Conservation (phyloP, 2,113 vertebrate species). For the Thamnaconus septentrionalis region DNA sequence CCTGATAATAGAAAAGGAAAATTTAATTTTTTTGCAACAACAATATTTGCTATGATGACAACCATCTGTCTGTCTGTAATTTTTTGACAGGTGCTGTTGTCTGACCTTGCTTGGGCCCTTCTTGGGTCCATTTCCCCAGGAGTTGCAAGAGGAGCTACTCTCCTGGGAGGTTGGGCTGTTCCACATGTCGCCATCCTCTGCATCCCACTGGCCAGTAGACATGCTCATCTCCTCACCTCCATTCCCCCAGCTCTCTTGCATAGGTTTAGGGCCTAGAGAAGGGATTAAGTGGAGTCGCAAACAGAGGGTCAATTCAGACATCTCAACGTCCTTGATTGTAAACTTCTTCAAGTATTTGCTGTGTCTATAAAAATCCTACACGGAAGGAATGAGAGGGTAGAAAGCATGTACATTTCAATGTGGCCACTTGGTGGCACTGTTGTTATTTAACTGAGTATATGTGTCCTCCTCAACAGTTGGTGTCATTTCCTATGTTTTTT, state of each 20-base stretch:
- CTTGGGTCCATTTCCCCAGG: constrained; percentile 90
- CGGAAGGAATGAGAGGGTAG: neutral
- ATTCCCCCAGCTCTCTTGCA: constrained; percentile 98
- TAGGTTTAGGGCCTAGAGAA: constrained; percentile 91
- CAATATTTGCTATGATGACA: neutral
- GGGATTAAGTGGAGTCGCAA: neutral
- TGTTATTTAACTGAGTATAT: constrained; percentile 30
- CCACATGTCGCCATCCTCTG: constrained; percentile 95
- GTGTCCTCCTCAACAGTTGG: neutral
- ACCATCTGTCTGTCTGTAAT: neutral
- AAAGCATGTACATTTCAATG: constrained; percentile 6
- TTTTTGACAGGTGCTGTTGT: neutral
- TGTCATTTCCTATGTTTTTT: neutral
- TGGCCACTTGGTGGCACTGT: constrained; percentile 69
- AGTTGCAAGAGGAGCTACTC: constrained; percentile 89
- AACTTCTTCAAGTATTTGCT: neutral
- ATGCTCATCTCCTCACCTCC: constrained; percentile 88
- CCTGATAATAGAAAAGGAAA: constrained; percentile 66
- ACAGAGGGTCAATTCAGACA: neutral
- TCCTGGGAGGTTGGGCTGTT: constrained; percentile 92
- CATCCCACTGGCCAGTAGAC: constrained; percentile 87
- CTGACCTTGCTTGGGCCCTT: constrained; percentile 90
- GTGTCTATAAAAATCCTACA: neutral
- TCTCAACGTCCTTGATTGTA: neutral
- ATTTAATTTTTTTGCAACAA: neutral